Evolutionary conservation across 2,113 vertebrate genomes (phyloP), one percentile per base, ranked within the genome.

Genomic region (Anthoscopus minutus): DNA sequence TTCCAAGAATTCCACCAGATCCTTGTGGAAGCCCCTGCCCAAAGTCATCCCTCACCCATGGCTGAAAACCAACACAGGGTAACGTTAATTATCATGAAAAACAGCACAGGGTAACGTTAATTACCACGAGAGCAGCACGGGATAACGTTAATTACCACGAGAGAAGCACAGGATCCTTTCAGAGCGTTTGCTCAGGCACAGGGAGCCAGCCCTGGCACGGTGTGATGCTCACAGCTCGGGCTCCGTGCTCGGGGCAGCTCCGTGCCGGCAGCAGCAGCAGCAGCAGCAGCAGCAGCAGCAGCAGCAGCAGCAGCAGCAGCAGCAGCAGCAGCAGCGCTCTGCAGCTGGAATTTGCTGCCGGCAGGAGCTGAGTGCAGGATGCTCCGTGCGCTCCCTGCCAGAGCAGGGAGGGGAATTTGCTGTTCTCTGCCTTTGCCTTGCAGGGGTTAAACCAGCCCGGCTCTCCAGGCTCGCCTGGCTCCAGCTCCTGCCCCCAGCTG

Each of bases 321-420:
- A n/a, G n/a, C n/a, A n/a, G n/a, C n/a, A 45, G 18, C 44, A 45
- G 18, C 44, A 45, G 18, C 44, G 2, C n/a, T 3, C 50, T 12
- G 30, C 45, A 30, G 37, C 4, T 7, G 54, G 18, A 0, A 3
- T 60, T n/a, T 28, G 6, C 44, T 40, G 53, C 6, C 35, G 11
- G 3, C 44, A 40, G 35, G 15, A 40, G 51, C 18, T 2, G 58
- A 7, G 4, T 6, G 16, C 50, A 38, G 56, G 20, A 3, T 5
- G 1, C 5, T 18, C 42, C 1, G 1, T 0, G 3, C 0, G 61
- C 7, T 70, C 24, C 20, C 16, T 30, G 30, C 14, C 16, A 1
- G 3, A 5, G 78, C n/a, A 37, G 7, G 27, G 20, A 38, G 23
- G 10, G 14, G 4, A 28, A 18, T 38, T 18, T 47, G 38, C 38